Percentiles rank a stretch among this genome's conserved stretches.
phyloP scores from a whole-genome alignment of 2,113 vertebrate species.

The Oryzias celebensis region DNA sequence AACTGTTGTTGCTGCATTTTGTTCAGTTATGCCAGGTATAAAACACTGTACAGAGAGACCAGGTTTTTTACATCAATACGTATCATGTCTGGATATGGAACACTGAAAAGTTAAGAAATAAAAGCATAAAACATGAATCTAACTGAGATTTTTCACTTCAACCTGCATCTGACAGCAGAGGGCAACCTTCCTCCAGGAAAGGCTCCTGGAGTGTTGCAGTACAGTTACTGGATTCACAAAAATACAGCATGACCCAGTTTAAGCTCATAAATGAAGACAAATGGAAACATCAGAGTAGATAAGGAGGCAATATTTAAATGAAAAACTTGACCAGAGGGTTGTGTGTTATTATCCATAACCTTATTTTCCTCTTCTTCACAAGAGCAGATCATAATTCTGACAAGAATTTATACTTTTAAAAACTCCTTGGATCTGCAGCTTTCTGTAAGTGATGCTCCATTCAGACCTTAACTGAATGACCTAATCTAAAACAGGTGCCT shows the following conservation, averaged over 20 bases:
- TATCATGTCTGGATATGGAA: neutral
- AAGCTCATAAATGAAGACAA: too few relatives aligned
- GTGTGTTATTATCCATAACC: conserved; percentile 4
- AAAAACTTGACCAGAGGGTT: too few relatives aligned
- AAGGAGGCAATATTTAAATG: too few relatives aligned
- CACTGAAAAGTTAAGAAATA: neutral
- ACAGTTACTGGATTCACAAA: neutral
- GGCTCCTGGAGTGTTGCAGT: neutral
- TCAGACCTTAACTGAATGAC: conserved; percentile 34
- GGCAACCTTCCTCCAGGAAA: conserved; percentile 38
- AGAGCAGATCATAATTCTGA: conserved; percentile 27
- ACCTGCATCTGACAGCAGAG: conserved; percentile 32
- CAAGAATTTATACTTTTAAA: conserved; percentile 31
- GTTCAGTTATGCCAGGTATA: neutral
- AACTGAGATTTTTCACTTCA: neutral
- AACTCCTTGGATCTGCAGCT: conserved; percentile 43
- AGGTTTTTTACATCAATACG: neutral
- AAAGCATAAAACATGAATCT: neutral
- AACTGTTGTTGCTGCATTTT: too few relatives aligned
- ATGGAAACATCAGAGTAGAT: too few relatives aligned
- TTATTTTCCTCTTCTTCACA: conserved; percentile 25
- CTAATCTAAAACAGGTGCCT: conserved; percentile 72
- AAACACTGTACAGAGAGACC: neutral
- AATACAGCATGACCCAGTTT: too few relatives aligned
- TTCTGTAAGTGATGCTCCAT: conserved; percentile 24